phyloP scores from a whole-genome alignment of 1,140 invertebrate species.

The Trigoniulus corallinus region DNA sequence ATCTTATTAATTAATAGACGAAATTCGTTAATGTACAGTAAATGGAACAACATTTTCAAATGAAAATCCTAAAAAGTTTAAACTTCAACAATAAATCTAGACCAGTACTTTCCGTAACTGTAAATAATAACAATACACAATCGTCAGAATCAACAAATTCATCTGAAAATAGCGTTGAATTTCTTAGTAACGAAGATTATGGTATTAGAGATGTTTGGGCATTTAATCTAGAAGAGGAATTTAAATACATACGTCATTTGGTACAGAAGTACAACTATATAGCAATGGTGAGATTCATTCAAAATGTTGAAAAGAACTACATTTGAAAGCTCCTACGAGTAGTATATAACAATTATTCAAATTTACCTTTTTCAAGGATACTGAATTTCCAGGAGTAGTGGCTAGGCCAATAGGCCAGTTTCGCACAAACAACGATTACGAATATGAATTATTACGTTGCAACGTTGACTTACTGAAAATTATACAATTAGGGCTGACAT shows the following conservation, averaged over 20 bases:
- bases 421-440: conserved; percentile 81
- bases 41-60: too few relatives aligned
- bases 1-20: too few relatives aligned
- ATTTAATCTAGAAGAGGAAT: conserved; percentile 91
- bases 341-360: too few relatives aligned
- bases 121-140: too few relatives aligned
- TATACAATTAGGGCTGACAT: conserved; percentile 87
- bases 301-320: not conserved
- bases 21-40: too few relatives aligned
- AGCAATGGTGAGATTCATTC: conserved; percentile 52
- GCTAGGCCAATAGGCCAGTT: conserved; percentile 94
- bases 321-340: not conserved
- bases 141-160: too few relatives aligned
- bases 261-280: conserved; percentile 91
- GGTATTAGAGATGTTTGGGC: conserved; percentile 95
- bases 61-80: too few relatives aligned
- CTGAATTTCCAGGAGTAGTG: conserved; percentile 97
- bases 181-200: conserved; percentile 50
- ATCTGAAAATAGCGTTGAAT: too few relatives aligned
- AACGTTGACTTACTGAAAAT: conserved; percentile 95
- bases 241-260: conserved; percentile 76
- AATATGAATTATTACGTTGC: conserved; percentile 83
- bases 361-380: conserved; percentile 61
- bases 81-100: too few relatives aligned
- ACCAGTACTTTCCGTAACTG: too few relatives aligned